A percentile compares a stretch with the other conserved stretches of the same genome.
Conservation (phyloP, 2,113 vertebrate genomes). For the Okapia johnstoni region DNA sequence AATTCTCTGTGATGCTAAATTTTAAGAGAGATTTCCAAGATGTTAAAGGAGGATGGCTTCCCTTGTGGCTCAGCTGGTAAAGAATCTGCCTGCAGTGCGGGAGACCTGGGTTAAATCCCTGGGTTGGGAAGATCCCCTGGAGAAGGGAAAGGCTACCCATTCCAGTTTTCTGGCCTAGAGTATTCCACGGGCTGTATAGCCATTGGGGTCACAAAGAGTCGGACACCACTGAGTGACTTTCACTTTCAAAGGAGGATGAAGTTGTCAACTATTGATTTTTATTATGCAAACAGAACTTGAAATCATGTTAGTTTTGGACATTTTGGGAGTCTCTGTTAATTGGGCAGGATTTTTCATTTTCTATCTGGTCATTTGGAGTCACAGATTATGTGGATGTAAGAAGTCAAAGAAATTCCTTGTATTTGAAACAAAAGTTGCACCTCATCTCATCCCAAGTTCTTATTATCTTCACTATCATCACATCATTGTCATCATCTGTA, state of each 20-base stretch:
- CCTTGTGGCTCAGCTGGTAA: background rate
- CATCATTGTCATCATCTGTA: background rate
- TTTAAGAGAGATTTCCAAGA: conserved; percentile 10
- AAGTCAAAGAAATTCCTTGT: conserved; percentile 21
- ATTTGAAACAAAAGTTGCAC: background rate
- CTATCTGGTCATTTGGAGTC: background rate
- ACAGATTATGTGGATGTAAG: background rate
- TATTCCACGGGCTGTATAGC: background rate
- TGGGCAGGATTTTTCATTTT: background rate
- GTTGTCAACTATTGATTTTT: background rate
- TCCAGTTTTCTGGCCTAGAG: background rate
- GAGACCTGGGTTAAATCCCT: background rate
- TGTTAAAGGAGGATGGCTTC: background rate
- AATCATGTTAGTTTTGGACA: background rate
- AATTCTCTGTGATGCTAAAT: background rate
- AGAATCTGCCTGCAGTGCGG: fast-evolving
- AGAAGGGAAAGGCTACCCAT: background rate
- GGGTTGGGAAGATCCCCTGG: background rate
- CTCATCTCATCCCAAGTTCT: background rate
- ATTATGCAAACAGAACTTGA: background rate
- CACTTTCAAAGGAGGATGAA: background rate
- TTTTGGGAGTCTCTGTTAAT: background rate
- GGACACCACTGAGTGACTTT: background rate
- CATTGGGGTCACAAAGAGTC: background rate
- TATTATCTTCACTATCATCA: background rate